phyloP scores from a whole-genome alignment of 2,113 vertebrate species.

The Tichodroma muraria region DNA sequence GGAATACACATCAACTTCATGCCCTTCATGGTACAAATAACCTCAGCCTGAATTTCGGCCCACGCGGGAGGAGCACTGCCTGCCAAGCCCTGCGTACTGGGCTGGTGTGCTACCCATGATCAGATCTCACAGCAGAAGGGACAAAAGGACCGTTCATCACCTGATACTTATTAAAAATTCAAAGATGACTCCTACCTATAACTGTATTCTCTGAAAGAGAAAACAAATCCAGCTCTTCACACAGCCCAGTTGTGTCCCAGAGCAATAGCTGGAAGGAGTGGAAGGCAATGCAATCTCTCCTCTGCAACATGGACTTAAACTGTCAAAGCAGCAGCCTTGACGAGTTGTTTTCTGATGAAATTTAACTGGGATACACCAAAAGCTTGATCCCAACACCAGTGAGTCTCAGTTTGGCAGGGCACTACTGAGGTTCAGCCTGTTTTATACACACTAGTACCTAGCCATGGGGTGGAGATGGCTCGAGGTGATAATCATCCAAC shows the following conservation, averaged over 20 bases:
- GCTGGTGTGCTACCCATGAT: background rate
- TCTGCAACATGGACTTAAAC: background rate
- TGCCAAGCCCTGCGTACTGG: background rate
- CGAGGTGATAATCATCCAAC: fast-evolving
- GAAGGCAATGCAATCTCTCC: background rate
- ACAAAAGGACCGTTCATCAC: background rate
- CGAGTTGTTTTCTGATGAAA: background rate
- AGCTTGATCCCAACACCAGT: background rate
- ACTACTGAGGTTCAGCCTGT: background rate
- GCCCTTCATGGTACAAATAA: background rate
- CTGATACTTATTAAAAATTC: background rate
- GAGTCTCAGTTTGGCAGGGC: background rate
- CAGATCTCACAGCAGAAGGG: background rate
- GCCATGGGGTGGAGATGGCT: background rate
- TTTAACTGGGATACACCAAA: background rate
- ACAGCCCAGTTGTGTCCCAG: background rate
- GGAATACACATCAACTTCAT: background rate
- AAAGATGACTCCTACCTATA: background rate
- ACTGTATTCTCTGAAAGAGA: background rate
- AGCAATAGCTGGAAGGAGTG: background rate
- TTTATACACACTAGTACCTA: background rate
- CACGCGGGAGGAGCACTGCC: background rate
- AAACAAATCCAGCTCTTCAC: background rate
- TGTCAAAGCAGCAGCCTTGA: background rate
- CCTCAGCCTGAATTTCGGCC: background rate